Evolutionary conservation across 1,140 invertebrate genomes (phyloP).

Genomic region (Metaphire vulgaris): DNA sequence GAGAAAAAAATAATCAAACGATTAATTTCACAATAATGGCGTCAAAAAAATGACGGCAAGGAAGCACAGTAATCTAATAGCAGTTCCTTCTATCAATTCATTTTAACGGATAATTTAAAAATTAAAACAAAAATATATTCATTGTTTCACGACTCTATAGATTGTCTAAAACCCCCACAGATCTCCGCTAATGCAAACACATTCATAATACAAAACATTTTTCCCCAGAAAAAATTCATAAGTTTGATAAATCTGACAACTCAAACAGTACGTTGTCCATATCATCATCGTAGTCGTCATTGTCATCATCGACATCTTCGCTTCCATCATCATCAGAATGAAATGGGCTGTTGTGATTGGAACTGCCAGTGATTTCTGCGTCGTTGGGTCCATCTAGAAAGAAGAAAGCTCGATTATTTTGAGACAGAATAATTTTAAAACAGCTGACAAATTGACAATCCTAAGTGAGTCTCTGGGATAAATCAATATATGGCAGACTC

Average conservation of each 20-base stretch:
- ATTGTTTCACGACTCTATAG: too few species aligned
- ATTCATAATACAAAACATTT: too few species aligned
- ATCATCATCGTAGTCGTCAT: conserved; percentile 36
- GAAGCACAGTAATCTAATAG: too few species aligned
- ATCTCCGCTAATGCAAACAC: too few species aligned
- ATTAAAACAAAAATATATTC: too few species aligned
- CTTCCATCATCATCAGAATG: conserved; percentile 21
- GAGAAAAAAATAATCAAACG: too few species aligned
- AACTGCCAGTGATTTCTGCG: conserved; percentile 19
- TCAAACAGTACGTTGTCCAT: conserved; percentile 29
- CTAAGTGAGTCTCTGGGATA: background rate
- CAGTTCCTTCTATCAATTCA: too few species aligned
- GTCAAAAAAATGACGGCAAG: too few species aligned
- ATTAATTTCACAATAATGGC: too few species aligned
- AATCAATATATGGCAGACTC: background rate
- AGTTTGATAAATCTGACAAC: conserved; percentile 29
- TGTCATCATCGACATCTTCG: conserved; percentile 36
- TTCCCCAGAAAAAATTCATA: background rate
- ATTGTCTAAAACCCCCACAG: too few species aligned
- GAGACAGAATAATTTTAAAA: conserved; percentile 5
- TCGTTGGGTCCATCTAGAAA: background rate
- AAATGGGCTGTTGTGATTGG: conserved; percentile 31
- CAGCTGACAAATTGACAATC: background rate
- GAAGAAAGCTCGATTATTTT: too few species aligned
- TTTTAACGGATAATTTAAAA: too few species aligned